Percentiles rank a stretch among this genome's conserved stretches.
Conservation (phyloP, 2,113 vertebrate species). For the Kryptolebias marmoratus region DNA sequence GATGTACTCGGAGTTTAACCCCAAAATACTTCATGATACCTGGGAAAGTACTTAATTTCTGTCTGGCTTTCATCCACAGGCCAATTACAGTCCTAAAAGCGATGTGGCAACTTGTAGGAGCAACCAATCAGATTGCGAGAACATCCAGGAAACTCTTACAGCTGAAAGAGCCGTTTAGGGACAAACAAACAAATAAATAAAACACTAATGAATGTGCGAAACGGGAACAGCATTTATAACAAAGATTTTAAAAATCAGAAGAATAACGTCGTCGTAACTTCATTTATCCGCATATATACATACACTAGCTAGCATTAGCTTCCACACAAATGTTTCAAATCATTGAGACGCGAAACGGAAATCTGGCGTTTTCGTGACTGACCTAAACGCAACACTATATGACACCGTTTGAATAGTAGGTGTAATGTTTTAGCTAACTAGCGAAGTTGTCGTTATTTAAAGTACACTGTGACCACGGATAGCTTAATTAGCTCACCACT, state of each 20-base stretch:
- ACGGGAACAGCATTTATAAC: slow-evolving; percentile 2
- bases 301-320: neutral
- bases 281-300: neutral
- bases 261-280: slow-evolving; percentile 23
- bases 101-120: neutral
- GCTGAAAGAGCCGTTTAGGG: neutral
- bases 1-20: no score
- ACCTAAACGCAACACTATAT: neutral
- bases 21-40: no score
- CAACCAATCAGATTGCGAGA: slow-evolving; percentile 6
- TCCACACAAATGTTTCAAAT: neutral
- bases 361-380: neutral
- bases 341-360: neutral
- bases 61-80: neutral
- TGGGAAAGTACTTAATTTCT: no score
- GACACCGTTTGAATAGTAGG: neutral
- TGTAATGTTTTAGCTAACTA: neutral
- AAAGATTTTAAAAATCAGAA: slow-evolving; percentile 7
- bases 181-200: neutral
- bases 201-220: neutral
- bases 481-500: neutral
- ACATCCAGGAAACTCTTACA: slow-evolving; percentile 40
- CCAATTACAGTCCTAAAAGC: neutral
- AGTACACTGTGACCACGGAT: neutral
- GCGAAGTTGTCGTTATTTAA: neutral